Base-by-base conservation (phyloP, 2,113 vertebrate species). In the Bambusicola thoracicus region DNA sequence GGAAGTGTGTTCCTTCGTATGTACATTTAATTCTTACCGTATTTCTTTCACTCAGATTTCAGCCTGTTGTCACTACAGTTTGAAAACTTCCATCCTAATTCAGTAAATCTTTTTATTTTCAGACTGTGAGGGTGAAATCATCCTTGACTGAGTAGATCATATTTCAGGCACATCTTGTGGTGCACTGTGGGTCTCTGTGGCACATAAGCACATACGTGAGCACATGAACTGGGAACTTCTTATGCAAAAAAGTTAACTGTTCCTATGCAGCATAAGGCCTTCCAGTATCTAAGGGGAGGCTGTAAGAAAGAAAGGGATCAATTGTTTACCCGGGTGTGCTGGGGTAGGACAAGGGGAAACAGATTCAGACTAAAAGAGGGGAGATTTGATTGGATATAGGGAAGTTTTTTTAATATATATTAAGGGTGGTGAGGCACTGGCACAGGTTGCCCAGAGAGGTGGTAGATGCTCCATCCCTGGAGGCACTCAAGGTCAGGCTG, bases 171-270 rank as follows among this genome's bases (percentile, higher is more conserved):
- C 30, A 48, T 6, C 12, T 51, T 44, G 21, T 49, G 34, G 74
- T 11, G 4, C 27, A 22, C 6, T 3, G 0, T 1, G 53, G 30
- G 38, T n/a, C 20, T 34, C 22, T 38, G 38, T n/a, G 27, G 19
- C 20, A 73, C 6, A 49, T 66, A 51, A 90, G 21, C 17, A 68
- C 9, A 32, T 43, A 41, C 38, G 55, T 25, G 75, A 58, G 24
- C 19, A 43, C 5, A 36, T 75, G 73, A 80, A 78, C 12, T 13
- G 59, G 53, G 36, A 7, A 65, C 12, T 85, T 89, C 49, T 29
- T 38, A 5, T 68, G 59, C 40, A 74, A 74, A 25, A 46, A 59
- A 67, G 48, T n/a, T 1, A 61, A 43, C 74, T 74, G 18, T 21
- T 40, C 5, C 4, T 11, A 22, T 34, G 18, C 21, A 73, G 8